Evolutionary conservation across 2,113 vertebrate genomes (phyloP).

Genomic region (Nannobrachium achirus): DNA sequence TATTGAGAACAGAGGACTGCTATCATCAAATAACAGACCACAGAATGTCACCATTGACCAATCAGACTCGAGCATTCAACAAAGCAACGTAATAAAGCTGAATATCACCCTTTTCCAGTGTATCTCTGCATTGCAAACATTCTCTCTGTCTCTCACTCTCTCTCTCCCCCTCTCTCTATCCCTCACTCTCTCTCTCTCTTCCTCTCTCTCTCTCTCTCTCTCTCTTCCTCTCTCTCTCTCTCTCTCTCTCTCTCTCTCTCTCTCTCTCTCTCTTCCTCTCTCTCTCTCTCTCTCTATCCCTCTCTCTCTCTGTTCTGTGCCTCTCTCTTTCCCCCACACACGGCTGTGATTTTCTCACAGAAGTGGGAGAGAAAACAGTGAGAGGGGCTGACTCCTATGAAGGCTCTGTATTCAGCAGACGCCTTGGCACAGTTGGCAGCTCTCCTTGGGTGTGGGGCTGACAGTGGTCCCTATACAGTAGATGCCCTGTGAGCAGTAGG

Average conservation of each 20-base stretch:
- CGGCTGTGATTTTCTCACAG: constrained; percentile 44
- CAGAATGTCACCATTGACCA: too few relatives aligned
- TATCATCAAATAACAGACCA: too few relatives aligned
- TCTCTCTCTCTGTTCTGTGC: background rate
- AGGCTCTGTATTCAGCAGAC: constrained; percentile 39
- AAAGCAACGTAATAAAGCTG: too few relatives aligned
- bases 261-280: too few relatives aligned
- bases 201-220: background rate
- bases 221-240: background rate
- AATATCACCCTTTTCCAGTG: too few relatives aligned
- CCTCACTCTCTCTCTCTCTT: background rate
- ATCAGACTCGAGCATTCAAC: too few relatives aligned
- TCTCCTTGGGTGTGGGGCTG: constrained; percentile 36
- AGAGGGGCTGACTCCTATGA: constrained; percentile 30
- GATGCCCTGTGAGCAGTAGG: constrained; percentile 23
- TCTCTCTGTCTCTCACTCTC: too few relatives aligned
- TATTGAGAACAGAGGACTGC: too few relatives aligned
- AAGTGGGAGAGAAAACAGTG: constrained; percentile 49
- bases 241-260: background rate
- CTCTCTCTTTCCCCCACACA: background rate
- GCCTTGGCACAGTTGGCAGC: constrained; percentile 3
- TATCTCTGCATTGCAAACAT: too few relatives aligned
- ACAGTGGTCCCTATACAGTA: constrained; percentile 38
- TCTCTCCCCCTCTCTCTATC: background rate
- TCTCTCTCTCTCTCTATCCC: background rate